These are phyloP conservation scores for Drosophila yakuba DNA, from an alignment of 1,140 invertebrate species.

Conservation along the genomic window DNA sequence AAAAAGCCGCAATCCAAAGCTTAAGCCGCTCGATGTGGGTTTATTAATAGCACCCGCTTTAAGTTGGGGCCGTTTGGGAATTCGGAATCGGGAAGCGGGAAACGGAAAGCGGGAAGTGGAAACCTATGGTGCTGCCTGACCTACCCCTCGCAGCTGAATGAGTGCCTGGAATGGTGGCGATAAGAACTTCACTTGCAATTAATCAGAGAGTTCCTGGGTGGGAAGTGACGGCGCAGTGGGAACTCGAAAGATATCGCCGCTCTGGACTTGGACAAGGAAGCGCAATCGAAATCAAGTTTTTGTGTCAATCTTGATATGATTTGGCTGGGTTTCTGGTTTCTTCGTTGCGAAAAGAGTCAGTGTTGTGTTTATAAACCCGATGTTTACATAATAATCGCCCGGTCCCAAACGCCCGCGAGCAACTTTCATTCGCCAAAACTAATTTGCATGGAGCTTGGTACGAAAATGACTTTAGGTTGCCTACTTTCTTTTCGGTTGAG, in stretches of 20 bases:
- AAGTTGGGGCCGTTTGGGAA: conserved; percentile 8
- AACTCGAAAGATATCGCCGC: conserved; percentile 5
- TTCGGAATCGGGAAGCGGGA: neutral
- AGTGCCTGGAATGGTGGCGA: conserved; percentile 4
- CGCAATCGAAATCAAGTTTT: conserved; percentile 28
- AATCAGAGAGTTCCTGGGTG: conserved; percentile 15
- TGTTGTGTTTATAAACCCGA: conserved; percentile 27
- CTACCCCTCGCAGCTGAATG: conserved; percentile 41
- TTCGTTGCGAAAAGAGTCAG: neutral
- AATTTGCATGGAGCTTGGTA: conserved; percentile 29
- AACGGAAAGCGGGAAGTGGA: neutral
- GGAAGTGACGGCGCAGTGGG: neutral
- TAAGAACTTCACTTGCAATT: conserved; percentile 49
- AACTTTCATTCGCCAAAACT: conserved; percentile 56
- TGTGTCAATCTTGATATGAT: conserved; percentile 13
- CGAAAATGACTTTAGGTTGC: conserved; percentile 19
- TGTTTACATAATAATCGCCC: conserved; percentile 56
- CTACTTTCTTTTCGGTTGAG: conserved; percentile 76
- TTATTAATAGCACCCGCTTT: conserved; percentile 12
- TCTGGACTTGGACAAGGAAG: conserved; percentile 15
- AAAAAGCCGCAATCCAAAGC: neutral
- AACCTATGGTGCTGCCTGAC: conserved; percentile 41
- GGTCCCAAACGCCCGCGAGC: conserved; percentile 3
- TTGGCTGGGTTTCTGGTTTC: neutral
- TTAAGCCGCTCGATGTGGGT: neutral